Conservation (phyloP, 2,113 vertebrate genomes). For the Apistogramma diplotaenia region DNA sequence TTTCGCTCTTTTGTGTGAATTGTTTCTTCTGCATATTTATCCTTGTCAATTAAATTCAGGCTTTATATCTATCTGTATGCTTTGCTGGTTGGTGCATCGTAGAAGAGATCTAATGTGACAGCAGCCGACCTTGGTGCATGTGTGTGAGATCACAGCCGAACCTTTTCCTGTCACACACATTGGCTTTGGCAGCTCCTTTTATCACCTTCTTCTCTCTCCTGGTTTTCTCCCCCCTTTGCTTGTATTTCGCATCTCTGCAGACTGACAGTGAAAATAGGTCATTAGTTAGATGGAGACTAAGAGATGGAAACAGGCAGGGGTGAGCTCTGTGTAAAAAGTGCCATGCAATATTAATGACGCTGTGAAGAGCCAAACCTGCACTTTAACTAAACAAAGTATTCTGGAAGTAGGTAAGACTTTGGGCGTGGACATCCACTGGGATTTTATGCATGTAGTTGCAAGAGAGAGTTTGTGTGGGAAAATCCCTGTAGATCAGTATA, state of each 20-base stretch:
- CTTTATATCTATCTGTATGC: neutral
- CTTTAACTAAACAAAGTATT: conserved; percentile 5
- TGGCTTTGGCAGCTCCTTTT: conserved; percentile 59
- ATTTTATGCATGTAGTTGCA: neutral
- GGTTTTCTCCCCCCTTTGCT: conserved; percentile 19
- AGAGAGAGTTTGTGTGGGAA: neutral
- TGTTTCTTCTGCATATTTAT: neutral
- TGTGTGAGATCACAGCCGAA: conserved; percentile 29
- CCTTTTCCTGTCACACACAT: conserved; percentile 49
- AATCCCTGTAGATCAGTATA: neutral
- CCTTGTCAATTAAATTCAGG: conserved; percentile 18
- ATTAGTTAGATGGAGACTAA: conserved; percentile 67
- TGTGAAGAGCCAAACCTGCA: conserved; percentile 46
- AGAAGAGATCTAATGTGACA: conserved; percentile 42
- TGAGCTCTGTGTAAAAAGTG: conserved; percentile 57
- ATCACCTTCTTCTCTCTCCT: conserved; percentile 26
- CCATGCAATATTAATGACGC: conserved; percentile 70
- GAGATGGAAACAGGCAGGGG: conserved; percentile 50
- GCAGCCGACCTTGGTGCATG: conserved; percentile 38
- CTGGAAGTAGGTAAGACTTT: neutral
- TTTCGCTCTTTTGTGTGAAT: neutral
- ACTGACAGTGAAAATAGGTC: conserved; percentile 74
- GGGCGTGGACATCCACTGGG: neutral
- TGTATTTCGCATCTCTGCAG: conserved; percentile 54
- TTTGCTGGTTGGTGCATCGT: neutral